These are phyloP conservation scores for Sebastes fasciatus DNA, from an alignment of 2,113 vertebrate species.

Conservation along the genomic window DNA sequence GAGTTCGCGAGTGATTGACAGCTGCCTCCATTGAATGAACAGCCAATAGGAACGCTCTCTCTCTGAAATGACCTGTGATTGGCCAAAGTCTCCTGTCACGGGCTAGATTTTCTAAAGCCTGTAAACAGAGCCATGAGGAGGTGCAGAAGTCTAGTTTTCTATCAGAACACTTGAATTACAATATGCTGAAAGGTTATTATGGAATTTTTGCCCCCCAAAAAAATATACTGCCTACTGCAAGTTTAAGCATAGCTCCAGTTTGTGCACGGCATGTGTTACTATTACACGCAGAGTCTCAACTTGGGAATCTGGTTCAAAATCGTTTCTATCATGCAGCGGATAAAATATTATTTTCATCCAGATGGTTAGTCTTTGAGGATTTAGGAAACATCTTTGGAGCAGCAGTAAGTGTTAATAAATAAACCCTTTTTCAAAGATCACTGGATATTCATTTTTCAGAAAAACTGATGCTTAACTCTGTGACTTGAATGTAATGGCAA, in stretches of 20 bases:
- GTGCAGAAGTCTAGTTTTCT: no score
- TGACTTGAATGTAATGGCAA: slow-evolving; percentile 12
- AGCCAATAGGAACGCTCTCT: no score
- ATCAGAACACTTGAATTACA: no score
- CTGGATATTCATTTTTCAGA: slow-evolving; percentile 8
- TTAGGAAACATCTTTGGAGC: slow-evolving; percentile 19
- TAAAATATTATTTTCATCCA: neutral
- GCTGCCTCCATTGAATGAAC: no score
- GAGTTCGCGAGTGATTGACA: no score
- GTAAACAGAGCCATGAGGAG: no score
- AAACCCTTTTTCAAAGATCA: slow-evolving; percentile 7
- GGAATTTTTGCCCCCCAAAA: no score
- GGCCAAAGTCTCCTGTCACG: no score
- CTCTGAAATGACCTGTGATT: no score
- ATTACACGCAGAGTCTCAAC: neutral
- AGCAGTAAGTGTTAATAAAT: slow-evolving; percentile 19
- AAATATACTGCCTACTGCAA: no score
- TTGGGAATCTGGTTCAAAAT: neutral
- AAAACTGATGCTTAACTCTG: neutral
- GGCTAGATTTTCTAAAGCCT: no score
- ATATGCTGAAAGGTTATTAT: no score
- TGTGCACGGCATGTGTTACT: neutral
- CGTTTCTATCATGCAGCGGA: neutral
- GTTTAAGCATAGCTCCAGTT: neutral
- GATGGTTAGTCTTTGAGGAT: slow-evolving; percentile 22